Evolutionary conservation across 2,888 invertebrate species (phyloP).

Genomic region (Campopleginae sp.): DNA sequence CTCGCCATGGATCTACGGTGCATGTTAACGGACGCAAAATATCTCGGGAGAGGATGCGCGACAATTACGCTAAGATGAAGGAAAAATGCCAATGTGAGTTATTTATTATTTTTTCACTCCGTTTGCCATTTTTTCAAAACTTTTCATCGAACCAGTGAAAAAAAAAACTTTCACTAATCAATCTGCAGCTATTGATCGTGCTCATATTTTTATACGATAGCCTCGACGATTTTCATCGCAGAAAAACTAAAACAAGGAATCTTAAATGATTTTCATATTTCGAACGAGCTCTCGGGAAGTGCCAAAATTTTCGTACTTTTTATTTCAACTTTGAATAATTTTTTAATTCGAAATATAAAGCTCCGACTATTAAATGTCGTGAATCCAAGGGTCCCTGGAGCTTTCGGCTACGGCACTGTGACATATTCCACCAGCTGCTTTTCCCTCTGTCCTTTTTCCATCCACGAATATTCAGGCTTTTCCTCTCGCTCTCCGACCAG

Average conservation of each 20-base stretch:
- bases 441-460: conserved; percentile 25
- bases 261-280: background rate
- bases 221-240: conserved; percentile 30
- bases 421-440: conserved; percentile 22
- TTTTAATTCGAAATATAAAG: background rate
- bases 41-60: conserved; percentile 76
- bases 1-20: conserved; percentile 56
- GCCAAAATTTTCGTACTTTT: background rate
- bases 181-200: no score
- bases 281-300: conserved; percentile 36
- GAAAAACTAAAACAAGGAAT: background rate
- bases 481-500: conserved; percentile 36
- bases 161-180: background rate
- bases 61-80: conserved; percentile 78
- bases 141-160: background rate
- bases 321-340: conserved; percentile 27
- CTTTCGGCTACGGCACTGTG: conserved; percentile 47
- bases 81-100: conserved; percentile 82
- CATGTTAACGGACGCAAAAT: conserved; percentile 67
- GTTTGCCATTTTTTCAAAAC: background rate
- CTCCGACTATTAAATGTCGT: background rate
- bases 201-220: no score
- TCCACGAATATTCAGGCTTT: background rate
- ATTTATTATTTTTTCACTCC: conserved; percentile 8
- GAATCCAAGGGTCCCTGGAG: conserved; percentile 11